Base-by-base conservation (phyloP, 2,113 vertebrate species). In the Bungarus multicinctus region DNA sequence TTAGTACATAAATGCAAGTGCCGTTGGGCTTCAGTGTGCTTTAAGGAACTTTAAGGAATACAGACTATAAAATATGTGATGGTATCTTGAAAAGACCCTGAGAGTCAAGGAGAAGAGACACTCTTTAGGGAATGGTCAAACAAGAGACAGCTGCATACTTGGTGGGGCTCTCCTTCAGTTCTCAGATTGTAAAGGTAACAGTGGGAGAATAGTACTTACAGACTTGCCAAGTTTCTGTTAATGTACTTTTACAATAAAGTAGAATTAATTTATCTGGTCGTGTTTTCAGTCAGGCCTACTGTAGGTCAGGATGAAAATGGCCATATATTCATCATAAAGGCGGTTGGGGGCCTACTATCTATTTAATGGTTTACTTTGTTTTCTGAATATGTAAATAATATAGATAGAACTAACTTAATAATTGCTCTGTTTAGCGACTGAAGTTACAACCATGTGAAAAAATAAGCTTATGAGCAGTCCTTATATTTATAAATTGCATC, bases 381-480 rank as follows among this genome's bases (percentile, higher is more conserved):
- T 64, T 54, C 45, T 20, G 0, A 0, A 23, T 1, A 0, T 5
- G 23, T 16, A 85, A 74, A 74, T 20, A 74, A 74, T 74, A 87
- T 8, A 57, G 23, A 0, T 9, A 85, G 43, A 64, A 27, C 27
- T 64, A 12, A 30, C 27, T 60, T 34, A 74, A 74, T 20, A 34
- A 39, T 16, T 74, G 69, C n/a, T 34, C n/a, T 18, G 5, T 7
- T 74, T 39, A 74, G 5, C 1, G 14, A 74, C 2, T 20, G n/a
- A 74, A 74, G n/a, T 6, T 74, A 74, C 14, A n/a, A 14, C 4
- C 0, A 5, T 0, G 2, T 69, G 64, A 69, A 69, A 69, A 30
- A 30, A 30, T 60, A 60, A 34, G 4, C 34, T 69, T 69, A 69
- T 16, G 14, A 69, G 30, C 12, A 69, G 64, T 34, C 11, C 64